A percentile compares a stretch with the other conserved stretches of the same genome.
These are phyloP conservation scores for Parotia lawesii DNA, from an alignment of 2,113 vertebrate species.

Conservation along the genomic window DNA sequence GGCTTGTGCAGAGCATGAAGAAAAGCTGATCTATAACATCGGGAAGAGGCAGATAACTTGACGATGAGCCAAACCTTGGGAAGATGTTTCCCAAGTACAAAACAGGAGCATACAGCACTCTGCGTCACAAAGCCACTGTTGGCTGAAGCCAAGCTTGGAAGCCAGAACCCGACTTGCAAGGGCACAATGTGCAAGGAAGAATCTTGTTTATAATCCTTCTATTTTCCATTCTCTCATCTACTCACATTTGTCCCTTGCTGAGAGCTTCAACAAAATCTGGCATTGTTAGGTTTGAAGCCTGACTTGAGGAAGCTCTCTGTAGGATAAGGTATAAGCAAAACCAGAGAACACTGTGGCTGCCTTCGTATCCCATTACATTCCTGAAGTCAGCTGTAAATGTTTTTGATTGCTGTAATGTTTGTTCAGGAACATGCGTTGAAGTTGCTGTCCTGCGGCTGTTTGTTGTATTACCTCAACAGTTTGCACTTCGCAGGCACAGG, in stretches of 20 bases:
- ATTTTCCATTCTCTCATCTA: not conserved
- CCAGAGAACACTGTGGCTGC: not conserved
- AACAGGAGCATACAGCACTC: not conserved
- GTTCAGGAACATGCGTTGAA: not conserved
- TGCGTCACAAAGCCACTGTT: not conserved
- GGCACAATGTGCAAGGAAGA: not conserved
- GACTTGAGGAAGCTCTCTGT: not conserved
- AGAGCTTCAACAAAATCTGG: not conserved
- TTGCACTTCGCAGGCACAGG: not conserved
- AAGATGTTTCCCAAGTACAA: not conserved
- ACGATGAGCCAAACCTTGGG: not conserved
- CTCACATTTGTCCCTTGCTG: not conserved
- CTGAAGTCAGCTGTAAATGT: slow-evolving; percentile 24
- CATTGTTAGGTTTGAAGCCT: not conserved
- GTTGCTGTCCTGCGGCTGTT: not conserved
- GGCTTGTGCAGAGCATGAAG: not conserved
- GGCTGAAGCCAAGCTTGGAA: not conserved
- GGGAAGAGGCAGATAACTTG: not conserved
- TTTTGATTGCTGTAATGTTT: slow-evolving; percentile 4
- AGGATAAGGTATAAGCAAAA: not conserved
- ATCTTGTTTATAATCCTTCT: not conserved
- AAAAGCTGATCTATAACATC: not conserved
- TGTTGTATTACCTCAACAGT: slow-evolving; percentile 5
- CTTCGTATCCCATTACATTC: not conserved
- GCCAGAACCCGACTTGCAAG: not conserved